phyloP scores from a whole-genome alignment of 2,797 vertebrate genomes.

The Typhlichthys subterraneus region DNA sequence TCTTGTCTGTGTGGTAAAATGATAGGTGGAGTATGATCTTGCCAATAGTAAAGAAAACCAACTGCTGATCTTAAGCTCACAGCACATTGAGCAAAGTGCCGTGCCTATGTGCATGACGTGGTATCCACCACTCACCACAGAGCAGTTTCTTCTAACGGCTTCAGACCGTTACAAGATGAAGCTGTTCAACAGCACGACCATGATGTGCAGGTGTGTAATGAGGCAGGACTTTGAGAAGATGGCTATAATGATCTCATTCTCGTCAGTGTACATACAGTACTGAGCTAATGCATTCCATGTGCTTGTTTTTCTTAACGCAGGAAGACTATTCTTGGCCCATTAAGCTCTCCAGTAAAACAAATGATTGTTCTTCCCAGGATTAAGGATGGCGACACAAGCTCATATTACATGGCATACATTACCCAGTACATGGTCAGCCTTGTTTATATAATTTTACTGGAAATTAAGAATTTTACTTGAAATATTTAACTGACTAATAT shows the following conservation, averaged over 20 bases:
- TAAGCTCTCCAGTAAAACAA: conserved; percentile 85
- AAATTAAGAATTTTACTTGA: background rate
- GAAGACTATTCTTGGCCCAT: conserved; percentile 86
- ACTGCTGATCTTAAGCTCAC: conserved; percentile 77
- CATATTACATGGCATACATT: conserved; percentile 83
- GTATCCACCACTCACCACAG: conserved; percentile 86
- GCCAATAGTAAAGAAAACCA: conserved; percentile 70
- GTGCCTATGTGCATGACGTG: conserved; percentile 87
- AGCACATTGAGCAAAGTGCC: conserved; percentile 82
- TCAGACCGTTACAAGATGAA: conserved; percentile 91
- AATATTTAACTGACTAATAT: too few relatives aligned
- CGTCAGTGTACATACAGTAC: background rate
- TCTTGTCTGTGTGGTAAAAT: background rate
- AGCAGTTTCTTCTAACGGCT: conserved; percentile 86
- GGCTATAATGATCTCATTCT: background rate
- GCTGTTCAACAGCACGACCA: conserved; percentile 87
- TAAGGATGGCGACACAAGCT: conserved; percentile 47
- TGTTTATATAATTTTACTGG: conserved; percentile 4
- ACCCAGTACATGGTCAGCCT: conserved; percentile 87
- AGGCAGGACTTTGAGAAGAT: conserved; percentile 3
- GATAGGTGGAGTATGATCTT: conserved; percentile 92
- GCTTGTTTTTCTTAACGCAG: conserved; percentile 63
- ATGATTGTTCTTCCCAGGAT: conserved; percentile 77
- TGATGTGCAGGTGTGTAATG: conserved; percentile 87
- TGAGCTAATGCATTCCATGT: background rate